Evolutionary conservation across 2,113 vertebrate species (phyloP).

Genomic region (Platichthys stellatus): DNA sequence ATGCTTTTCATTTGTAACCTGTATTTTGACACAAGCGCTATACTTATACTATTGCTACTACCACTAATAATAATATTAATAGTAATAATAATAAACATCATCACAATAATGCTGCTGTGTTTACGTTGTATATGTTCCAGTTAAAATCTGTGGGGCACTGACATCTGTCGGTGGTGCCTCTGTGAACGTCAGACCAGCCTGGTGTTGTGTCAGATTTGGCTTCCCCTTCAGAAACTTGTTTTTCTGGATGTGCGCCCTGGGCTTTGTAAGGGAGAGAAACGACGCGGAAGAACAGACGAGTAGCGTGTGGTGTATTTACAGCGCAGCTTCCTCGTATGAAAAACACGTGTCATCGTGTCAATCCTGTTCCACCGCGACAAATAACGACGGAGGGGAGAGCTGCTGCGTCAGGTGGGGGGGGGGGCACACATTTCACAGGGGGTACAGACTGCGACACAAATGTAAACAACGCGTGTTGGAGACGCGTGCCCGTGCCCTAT

Average conservation of each 20-base stretch:
- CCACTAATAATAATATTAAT: not conserved
- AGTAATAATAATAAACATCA: no score
- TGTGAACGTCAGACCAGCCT: not conserved
- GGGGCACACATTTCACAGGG: not conserved
- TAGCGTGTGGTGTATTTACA: not conserved
- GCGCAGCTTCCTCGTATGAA: not conserved
- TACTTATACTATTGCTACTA: not conserved
- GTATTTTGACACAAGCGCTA: no score
- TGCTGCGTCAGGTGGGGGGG: no score
- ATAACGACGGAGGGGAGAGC: no score
- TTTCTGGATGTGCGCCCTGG: not conserved
- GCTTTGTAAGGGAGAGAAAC: not conserved
- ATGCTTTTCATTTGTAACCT: no score
- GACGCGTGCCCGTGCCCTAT: slow-evolving; percentile 22
- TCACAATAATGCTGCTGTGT: not conserved
- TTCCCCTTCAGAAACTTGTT: not conserved
- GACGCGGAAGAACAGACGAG: not conserved
- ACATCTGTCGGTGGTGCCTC: slow-evolving; percentile 57
- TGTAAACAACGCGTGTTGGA: not conserved
- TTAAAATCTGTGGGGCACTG: slow-evolving; percentile 40
- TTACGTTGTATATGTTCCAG: not conserved
- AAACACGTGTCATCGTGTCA: not conserved
- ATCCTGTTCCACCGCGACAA: no score
- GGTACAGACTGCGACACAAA: no score
- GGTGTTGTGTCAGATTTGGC: slow-evolving; percentile 29